Conservation (phyloP, 2,797 vertebrate species). For the Lycodopsis pacificus region DNA sequence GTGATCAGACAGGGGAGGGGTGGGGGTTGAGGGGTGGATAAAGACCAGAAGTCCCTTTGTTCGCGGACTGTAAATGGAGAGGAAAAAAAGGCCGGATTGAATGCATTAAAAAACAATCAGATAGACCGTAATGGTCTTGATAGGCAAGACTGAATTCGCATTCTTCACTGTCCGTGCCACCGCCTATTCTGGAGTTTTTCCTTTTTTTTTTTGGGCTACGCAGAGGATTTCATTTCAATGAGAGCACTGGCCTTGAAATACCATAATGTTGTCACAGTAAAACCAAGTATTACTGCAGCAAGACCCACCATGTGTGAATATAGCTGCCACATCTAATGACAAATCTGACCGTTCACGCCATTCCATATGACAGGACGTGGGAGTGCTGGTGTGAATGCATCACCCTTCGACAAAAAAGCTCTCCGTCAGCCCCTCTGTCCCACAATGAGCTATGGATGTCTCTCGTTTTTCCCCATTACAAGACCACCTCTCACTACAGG, state of each 20-base stretch:
- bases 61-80: conserved; percentile 71
- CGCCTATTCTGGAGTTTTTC: conserved; percentile 46
- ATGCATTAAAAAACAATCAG: conserved; percentile 80
- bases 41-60: conserved; percentile 79
- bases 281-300: conserved; percentile 76
- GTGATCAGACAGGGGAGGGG: conserved; percentile 79
- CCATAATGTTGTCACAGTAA: conserved; percentile 80
- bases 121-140: conserved; percentile 75
- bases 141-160: conserved; percentile 76
- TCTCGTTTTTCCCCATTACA: conserved; percentile 65
- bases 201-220: conserved; percentile 14
- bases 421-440: conserved; percentile 78
- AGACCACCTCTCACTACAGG: conserved; percentile 66
- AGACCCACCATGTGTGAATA: conserved; percentile 78
- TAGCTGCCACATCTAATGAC: conserved; percentile 84
- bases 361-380: conserved; percentile 82
- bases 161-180: conserved; percentile 66
- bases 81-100: conserved; percentile 54
- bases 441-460: conserved; percentile 74
- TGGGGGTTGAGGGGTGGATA: conserved; percentile 63
- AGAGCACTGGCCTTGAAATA: conserved; percentile 75
- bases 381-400: conserved; percentile 84
- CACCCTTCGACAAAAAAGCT: conserved; percentile 77
- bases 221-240: conserved; percentile 69
- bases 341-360: conserved; percentile 82